These are phyloP conservation scores for Tolypeutes matacus DNA, from an alignment of 2,797 vertebrate species.

Conservation along the genomic window DNA sequence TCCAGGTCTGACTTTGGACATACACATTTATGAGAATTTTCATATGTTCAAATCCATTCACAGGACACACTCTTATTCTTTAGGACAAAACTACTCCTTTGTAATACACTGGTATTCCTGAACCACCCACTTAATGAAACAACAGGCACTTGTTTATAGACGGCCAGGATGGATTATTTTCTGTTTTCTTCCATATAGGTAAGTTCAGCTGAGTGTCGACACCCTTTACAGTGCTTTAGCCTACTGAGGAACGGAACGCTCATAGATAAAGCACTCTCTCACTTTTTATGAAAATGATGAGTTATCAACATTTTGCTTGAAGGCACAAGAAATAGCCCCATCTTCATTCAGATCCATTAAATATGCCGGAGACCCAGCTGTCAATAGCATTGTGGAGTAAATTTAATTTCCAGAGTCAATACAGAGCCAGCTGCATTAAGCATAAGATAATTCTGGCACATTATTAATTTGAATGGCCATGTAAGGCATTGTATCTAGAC, in stretches of 20 bases:
- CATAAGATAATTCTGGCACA: constrained; percentile 89
- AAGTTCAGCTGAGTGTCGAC: constrained; percentile 61
- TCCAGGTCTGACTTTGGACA: constrained; percentile 73
- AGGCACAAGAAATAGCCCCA: constrained; percentile 86
- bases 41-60: constrained; percentile 82
- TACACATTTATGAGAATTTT: constrained; percentile 87
- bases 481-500: constrained; percentile 90
- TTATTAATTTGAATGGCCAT: constrained; percentile 91
- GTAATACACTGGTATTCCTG: constrained; percentile 56
- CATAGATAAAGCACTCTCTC: constrained; percentile 82
- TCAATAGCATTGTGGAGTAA: constrained; percentile 89
- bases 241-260: constrained; percentile 63
- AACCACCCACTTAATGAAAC: constrained; percentile 70
- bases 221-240: constrained; percentile 76
- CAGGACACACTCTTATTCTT: constrained; percentile 63
- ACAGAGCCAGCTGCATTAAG: constrained; percentile 91
- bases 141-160: constrained; percentile 70
- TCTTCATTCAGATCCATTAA: constrained; percentile 89
- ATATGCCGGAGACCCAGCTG: constrained; percentile 91
- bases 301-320: constrained; percentile 89
- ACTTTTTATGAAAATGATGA: constrained; percentile 89
- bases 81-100: constrained; percentile 72
- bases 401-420: constrained; percentile 93
- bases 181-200: constrained; percentile 59
- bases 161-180: constrained; percentile 68